Evolutionary conservation across 2,797 vertebrate species (phyloP).

Genomic region (Sebastes aleutianus): DNA sequence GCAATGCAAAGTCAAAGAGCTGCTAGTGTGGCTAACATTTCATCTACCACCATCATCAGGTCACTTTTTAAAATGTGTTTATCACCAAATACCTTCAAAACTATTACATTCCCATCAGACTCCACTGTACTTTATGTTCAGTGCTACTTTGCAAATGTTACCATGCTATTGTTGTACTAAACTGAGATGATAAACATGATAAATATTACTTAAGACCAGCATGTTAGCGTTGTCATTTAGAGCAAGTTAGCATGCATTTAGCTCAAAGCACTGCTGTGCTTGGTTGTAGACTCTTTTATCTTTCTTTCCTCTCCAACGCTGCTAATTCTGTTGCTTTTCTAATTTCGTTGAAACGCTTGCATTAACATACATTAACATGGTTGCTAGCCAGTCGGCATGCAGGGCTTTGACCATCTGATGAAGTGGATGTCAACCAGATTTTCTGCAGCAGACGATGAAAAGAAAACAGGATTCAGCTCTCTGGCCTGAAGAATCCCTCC

Average conservation of each 20-base stretch:
- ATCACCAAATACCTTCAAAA: neutral
- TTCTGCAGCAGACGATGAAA: conserved; percentile 41
- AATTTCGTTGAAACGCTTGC: neutral
- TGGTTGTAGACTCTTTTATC: neutral
- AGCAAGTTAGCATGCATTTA: neutral
- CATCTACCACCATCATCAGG: neutral
- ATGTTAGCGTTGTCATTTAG: neutral
- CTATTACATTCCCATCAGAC: neutral
- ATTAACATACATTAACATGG: conserved; percentile 15
- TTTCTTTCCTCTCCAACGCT: neutral
- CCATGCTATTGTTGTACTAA: neutral
- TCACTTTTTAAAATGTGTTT: neutral
- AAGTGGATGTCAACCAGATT: conserved; percentile 58
- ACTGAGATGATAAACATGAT: neutral
- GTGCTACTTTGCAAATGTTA: neutral
- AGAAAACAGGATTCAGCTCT: conserved; percentile 25
- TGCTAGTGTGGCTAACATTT: neutral
- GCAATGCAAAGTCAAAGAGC: neutral
- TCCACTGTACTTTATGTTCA: neutral
- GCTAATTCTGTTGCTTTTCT: neutral
- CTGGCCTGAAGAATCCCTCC: conserved; percentile 12
- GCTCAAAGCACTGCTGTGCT: neutral
- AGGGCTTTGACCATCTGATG: conserved; percentile 21
- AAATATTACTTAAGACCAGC: neutral
- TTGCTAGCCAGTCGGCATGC: conserved; percentile 36